phyloP scores from a whole-genome alignment of 2,888 invertebrate species.

The Laspeyria flexula region DNA sequence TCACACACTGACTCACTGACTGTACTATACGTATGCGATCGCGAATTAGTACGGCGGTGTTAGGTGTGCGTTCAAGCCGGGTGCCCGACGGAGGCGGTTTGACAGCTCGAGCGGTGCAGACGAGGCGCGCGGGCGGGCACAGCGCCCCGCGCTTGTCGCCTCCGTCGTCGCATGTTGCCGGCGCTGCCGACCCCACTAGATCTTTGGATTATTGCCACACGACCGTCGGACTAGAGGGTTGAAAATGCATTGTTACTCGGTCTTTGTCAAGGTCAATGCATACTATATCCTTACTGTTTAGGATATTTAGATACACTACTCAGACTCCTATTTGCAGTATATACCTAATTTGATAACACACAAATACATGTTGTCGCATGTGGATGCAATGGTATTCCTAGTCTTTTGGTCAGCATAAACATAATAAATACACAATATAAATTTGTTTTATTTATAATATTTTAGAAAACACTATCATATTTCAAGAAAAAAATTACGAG shows the following conservation, averaged over 20 bases:
- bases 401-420: too few relatives aligned
- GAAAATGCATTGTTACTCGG: constrained; percentile 74
- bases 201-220: constrained; percentile 73
- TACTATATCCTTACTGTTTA: constrained; percentile 24
- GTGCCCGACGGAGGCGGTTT: constrained; percentile 84
- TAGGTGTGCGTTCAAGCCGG: constrained; percentile 80
- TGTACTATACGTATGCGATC: constrained; percentile 73
- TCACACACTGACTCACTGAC: constrained; percentile 78
- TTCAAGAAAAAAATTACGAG: too few relatives aligned
- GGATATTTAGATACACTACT: constrained; percentile 3
- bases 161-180: constrained; percentile 62
- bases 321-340: too few relatives aligned
- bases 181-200: constrained; percentile 60
- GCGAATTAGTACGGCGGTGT: constrained; percentile 67
- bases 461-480: too few relatives aligned
- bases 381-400: too few relatives aligned
- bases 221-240: constrained; percentile 73
- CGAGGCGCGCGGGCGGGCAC: constrained; percentile 77
- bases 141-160: constrained; percentile 68
- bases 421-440: too few relatives aligned
- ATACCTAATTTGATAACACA: neutral
- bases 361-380: neutral
- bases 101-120: constrained; percentile 78
- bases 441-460: too few relatives aligned
- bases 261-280: constrained; percentile 77